Percentiles rank a stretch among this genome's conserved stretches.
Conservation (phyloP, 2,113 vertebrate genomes). For the Microcebus griseorufus region DNA sequence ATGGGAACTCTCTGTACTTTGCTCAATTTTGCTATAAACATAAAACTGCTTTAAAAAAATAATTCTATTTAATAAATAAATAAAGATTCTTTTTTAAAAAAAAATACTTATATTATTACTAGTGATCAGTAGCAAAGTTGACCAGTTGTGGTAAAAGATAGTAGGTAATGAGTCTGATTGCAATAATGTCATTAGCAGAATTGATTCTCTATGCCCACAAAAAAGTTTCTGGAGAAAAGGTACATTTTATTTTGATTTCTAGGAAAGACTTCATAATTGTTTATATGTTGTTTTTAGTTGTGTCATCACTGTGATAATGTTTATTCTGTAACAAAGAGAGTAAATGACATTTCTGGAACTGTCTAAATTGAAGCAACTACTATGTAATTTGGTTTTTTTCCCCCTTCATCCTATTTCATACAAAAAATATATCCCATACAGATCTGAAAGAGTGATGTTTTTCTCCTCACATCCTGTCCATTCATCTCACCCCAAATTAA, state of each 20-base stretch:
- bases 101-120: not conserved
- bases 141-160: not conserved
- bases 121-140: not conserved
- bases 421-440: not conserved
- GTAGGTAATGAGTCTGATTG: not conserved
- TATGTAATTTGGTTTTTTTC: not conserved
- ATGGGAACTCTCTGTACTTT: not conserved
- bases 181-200: not conserved
- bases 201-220: not conserved
- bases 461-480: not conserved
- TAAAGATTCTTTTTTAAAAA: not conserved
- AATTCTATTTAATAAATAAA: not conserved
- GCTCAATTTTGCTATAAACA: not conserved
- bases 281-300: not conserved
- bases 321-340: not conserved
- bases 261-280: not conserved
- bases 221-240: not conserved
- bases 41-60: not conserved
- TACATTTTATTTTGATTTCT: not conserved
- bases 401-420: not conserved
- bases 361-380: not conserved
- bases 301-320: not conserved
- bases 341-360: conserved; percentile 1
- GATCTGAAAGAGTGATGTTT: not conserved
- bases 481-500: not conserved